Base-by-base conservation (phyloP, 2,797 vertebrate species). In the Acanthornis magna region DNA sequence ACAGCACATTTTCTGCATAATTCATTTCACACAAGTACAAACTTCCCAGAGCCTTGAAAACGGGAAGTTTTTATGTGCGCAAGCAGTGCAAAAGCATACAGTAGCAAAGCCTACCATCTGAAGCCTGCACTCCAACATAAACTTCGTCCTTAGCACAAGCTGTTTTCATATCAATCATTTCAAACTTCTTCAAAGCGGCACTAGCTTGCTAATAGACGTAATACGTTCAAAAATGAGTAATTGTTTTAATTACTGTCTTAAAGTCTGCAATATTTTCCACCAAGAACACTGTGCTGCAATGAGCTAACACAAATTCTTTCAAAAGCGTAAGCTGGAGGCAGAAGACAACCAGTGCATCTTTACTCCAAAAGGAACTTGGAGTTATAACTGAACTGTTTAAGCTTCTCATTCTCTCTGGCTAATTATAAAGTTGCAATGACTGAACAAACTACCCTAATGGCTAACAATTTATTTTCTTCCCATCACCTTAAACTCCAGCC, bases 141-240 rank as follows among this genome's bases (percentile, higher is more conserved):
- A 61, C 43, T 26, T 17, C 29, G 3, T 36, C n/a, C 54, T 32
- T 47, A 40, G 4, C 32, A 25, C 32, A 40, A 48, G 18, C 48
- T 85, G 30, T 22, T 70, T 53, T 40, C 60, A 7, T 16, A 78
- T 6, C 42, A 71, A 36, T 7, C 4, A 23, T 30, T 61, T n/a
- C 43, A 47, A 87, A 47, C 43, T 70, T 45, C 29, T 73, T 5
- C 29, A 51, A 80, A 87, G 40, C 10, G 75, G 58, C 21, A 50
- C 8, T 36, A 81, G 26, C 42, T 60, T 62, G 34, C 10, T 42
- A 78, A 62, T 9, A 48, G 7, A 45, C 3, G 4, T 7, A 54
- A n/a, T 22, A 34, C 5, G 47, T 63, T 13, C 5, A 67, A 71
- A 94, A 85, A 25, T 4, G 0, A 42, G 1, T 29, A 0, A 0